phyloP scores from a whole-genome alignment of 30 jellyfish, hydroid and myxozoan species.

The Pelagia noctiluca region DNA sequence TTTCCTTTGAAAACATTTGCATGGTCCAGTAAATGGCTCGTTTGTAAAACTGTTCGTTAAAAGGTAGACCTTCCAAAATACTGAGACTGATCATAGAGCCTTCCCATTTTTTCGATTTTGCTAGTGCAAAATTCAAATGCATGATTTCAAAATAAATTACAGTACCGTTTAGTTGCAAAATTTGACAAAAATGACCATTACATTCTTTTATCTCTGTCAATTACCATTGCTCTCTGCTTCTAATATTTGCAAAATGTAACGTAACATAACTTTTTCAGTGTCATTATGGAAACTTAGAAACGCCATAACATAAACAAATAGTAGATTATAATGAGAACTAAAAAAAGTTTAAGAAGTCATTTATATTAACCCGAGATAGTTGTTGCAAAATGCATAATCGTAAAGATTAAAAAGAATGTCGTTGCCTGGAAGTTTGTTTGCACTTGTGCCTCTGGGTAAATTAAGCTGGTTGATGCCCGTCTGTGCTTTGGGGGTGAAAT shows the following conservation, averaged over 20 bases:
- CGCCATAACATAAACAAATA: neutral
- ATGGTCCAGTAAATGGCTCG: too few species aligned
- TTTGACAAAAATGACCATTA: neutral
- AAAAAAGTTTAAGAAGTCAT: neutral
- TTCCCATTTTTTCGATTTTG: neutral
- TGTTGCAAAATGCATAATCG: slow-evolving; percentile 57
- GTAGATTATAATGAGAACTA: neutral
- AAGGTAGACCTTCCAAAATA: too few species aligned
- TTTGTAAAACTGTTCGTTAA: too few species aligned
- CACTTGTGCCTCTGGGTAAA: slow-evolving; percentile 25
- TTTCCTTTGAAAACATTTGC: too few species aligned
- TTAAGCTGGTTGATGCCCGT: slow-evolving; percentile 44
- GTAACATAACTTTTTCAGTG: neutral
- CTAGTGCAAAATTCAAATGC: neutral
- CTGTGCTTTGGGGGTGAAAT: slow-evolving; percentile 27
- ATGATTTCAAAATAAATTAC: neutral
- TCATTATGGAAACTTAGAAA: neutral
- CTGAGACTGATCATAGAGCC: too few species aligned
- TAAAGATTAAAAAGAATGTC: slow-evolving; percentile 28
- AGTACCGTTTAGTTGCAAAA: neutral
- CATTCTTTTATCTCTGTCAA: neutral
- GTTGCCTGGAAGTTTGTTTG: slow-evolving; percentile 16
- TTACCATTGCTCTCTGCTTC: neutral
- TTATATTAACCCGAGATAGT: slow-evolving; percentile 36
- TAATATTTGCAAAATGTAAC: neutral